Evolutionary conservation across 2,888 invertebrate genomes (phyloP), one percentile per base, ranked within the genome.

Genomic region (Acanthoscelides obtectus): DNA sequence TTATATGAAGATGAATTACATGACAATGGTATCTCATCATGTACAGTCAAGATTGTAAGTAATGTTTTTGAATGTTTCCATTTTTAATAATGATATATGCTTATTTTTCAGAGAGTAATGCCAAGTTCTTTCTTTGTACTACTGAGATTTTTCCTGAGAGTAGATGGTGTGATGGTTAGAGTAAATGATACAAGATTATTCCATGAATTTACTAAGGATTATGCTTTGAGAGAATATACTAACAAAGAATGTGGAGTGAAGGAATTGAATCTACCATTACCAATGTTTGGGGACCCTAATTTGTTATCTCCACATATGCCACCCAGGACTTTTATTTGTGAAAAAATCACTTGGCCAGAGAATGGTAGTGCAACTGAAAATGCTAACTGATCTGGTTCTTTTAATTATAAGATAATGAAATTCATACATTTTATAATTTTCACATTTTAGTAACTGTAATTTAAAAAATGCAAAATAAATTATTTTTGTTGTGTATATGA

Each of bases 1-100:
- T 87, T 99, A 64, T 99, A 94, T 87, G 99, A 99, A 87, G 99
- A 99, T 88, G 99, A 99, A 85, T 86, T 99, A 68, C 98, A 98
- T 83, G 99, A 99, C 86, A 96, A 99, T 88, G 99, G 99, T 20
- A 93, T 95, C 71, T 95, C 99, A 0, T 92, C 94, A 70, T 89
- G 93, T 79, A 93, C 93, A 75, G 95, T 97, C 0, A 97, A 98
- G 92, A 94, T 99, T 87, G 97, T 97, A 88, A 91, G 91, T 88
- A 6, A 66, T 66, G 12, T 45, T 45, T 45, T 17, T 6, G 6
- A 25, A 45, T 45, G 20, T 22, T 1, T 68, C 64, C 63, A 91
- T 94, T 99, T 87, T 97, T 97, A 88, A 90, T 91, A 88, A n/a
- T n/a, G 70, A 45, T 25, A 4, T 67, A 70, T 65, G 22, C 20